phyloP scores from a whole-genome alignment of 2,888 invertebrate genomes.

The Leucophora obtusa region DNA sequence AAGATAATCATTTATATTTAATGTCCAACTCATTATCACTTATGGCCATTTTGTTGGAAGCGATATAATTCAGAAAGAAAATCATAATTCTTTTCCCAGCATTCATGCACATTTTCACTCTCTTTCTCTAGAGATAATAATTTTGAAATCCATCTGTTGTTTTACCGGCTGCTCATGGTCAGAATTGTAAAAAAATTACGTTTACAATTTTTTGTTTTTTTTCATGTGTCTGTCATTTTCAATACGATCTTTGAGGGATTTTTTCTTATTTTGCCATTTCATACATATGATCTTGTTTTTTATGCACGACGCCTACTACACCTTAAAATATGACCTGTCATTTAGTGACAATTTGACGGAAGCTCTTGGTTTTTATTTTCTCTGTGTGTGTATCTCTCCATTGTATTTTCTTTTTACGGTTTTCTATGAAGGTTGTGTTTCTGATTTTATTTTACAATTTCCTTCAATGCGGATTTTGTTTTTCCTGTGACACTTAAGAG shows the following conservation, averaged over 20 bases:
- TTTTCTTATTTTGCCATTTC: conserved; percentile 13
- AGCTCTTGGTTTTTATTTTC: conserved; percentile 35
- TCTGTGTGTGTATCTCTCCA: neutral
- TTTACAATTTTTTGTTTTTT: conserved; percentile 19
- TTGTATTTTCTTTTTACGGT: neutral
- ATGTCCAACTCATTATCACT: conserved; percentile 63
- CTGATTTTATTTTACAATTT: conserved; percentile 33
- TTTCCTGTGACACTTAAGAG: conserved; percentile 56
- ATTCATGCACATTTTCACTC: neutral
- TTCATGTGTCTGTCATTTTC: conserved; percentile 27
- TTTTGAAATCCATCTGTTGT: conserved; percentile 5
- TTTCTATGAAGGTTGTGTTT: conserved; percentile 39
- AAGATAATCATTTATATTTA: conserved; percentile 62
- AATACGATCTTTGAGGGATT: conserved; percentile 30
- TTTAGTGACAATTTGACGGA: conserved; percentile 62
- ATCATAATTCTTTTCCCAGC: neutral
- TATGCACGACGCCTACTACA: conserved; percentile 42
- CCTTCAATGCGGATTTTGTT: conserved; percentile 1
- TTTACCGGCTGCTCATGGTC: conserved; percentile 22
- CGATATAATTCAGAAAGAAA: conserved; percentile 13
- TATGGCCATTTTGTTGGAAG: conserved; percentile 47
- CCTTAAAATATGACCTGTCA: conserved; percentile 63
- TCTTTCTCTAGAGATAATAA: neutral
- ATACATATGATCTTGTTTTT: conserved; percentile 5
- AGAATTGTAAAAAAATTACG: conserved; percentile 17